Conservation (phyloP, 2,888 invertebrate species). For the Chrysolina oricalcia region DNA sequence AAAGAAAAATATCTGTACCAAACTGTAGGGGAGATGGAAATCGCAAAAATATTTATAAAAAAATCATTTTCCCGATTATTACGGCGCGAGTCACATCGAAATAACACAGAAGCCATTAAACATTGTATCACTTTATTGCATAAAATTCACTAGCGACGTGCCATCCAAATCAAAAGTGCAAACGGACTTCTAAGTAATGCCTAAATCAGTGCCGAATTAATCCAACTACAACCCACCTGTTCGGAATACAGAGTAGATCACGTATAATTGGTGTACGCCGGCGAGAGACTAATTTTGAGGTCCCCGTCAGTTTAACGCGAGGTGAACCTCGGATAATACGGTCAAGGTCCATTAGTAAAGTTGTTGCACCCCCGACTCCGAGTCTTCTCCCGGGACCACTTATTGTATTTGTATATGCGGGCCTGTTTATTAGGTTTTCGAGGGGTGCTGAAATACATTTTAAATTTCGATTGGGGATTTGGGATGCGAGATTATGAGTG, state of each 20-base stretch:
- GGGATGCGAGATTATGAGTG: neutral
- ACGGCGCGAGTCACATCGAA: too few species aligned
- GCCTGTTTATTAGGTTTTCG: neutral
- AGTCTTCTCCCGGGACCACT: constrained; percentile 10
- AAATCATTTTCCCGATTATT: too few species aligned
- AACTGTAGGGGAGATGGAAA: too few species aligned
- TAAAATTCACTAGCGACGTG: neutral
- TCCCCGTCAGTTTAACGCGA: constrained; percentile 36
- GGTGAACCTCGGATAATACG: constrained; percentile 45
- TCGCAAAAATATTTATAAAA: too few species aligned
- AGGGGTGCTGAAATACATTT: neutral
- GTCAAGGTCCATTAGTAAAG: constrained; percentile 53
- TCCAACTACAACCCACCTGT: constrained; percentile 44
- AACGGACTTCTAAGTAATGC: constrained; percentile 21
- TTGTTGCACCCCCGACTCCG: constrained; percentile 26
- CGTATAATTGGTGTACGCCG: constrained; percentile 47
- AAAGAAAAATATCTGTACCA: too few species aligned
- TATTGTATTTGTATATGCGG: neutral
- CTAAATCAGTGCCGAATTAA: constrained; percentile 44
- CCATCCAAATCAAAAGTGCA: constrained; percentile 13
- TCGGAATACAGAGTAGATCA: constrained; percentile 47
- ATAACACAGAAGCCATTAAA: too few species aligned
- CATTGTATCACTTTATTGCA: neutral
- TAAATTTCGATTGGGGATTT: neutral
- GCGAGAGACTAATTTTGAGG: constrained; percentile 45